Percentiles rank a stretch among this genome's conserved stretches.
Evolutionary conservation across 2,113 vertebrate species (phyloP).

Genomic region (Polypterus bichir): DNA sequence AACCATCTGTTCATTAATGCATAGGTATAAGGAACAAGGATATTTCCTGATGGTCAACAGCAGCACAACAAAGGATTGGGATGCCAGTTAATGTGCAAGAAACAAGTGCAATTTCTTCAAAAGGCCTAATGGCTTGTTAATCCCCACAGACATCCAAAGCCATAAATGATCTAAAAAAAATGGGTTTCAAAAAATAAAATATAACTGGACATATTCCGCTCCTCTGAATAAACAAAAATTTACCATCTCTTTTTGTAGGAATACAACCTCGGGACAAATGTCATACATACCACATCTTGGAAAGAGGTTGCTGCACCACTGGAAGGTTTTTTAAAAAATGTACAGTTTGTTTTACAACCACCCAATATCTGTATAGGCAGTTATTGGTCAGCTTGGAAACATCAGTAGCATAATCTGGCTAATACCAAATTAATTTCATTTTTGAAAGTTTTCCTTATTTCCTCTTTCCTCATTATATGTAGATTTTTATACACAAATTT

Average conservation of each 20-base stretch:
- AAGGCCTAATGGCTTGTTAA: neutral
- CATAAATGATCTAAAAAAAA: neutral
- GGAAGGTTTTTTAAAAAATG: neutral
- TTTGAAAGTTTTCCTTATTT: slow-evolving; percentile 23
- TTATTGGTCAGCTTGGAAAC: slow-evolving; percentile 36
- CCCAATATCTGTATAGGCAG: slow-evolving; percentile 25
- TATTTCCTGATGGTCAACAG: neutral
- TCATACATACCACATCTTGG: neutral
- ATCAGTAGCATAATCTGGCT: slow-evolving; percentile 25
- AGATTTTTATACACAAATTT: slow-evolving; percentile 27
- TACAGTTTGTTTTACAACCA: slow-evolving; percentile 31
- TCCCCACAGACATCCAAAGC: neutral
- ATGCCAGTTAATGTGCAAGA: neutral
- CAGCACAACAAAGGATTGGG: neutral
- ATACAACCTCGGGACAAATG: too few species aligned
- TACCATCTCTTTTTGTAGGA: neutral
- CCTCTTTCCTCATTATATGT: slow-evolving; percentile 33
- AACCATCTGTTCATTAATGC: neutral
- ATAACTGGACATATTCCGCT: too few species aligned
- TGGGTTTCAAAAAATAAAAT: too few species aligned
- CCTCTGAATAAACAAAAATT: neutral
- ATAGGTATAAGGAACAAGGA: neutral
- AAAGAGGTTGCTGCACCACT: slow-evolving; percentile 5
- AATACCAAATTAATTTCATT: slow-evolving; percentile 7
- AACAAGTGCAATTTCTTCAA: neutral